Conservation (phyloP, 2,888 invertebrate species). For the Amiota minor region DNA sequence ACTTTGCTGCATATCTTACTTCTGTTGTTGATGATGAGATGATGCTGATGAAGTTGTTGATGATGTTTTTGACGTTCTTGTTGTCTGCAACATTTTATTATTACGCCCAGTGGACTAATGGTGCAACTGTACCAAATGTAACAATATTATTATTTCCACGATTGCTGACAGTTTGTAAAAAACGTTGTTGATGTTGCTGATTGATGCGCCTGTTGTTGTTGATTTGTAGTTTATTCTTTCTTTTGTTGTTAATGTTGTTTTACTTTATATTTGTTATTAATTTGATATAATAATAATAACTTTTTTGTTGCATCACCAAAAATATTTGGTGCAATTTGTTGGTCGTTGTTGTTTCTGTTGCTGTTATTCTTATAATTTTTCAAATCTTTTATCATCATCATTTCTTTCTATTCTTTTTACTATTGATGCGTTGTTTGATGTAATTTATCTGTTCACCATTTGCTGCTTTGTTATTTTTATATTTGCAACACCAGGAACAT, state of each 20-base stretch:
- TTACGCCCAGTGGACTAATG: neutral
- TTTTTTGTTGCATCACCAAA: too few relatives aligned
- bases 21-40: too few relatives aligned
- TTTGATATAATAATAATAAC: too few relatives aligned
- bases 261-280: constrained; percentile 55
- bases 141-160: constrained; percentile 34
- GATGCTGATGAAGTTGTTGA: too few relatives aligned
- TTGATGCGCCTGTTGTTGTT: constrained; percentile 32
- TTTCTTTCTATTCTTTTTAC: neutral
- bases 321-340: too few relatives aligned
- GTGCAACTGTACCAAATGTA: constrained; percentile 27
- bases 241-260: constrained; percentile 30
- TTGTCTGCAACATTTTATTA: too few relatives aligned
- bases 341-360: constrained; percentile 55
- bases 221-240: neutral
- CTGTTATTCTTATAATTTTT: constrained; percentile 2
- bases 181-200: constrained; percentile 32
- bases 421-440: constrained; percentile 38
- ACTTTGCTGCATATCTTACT: too few relatives aligned
- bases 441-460: constrained; percentile 54
- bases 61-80: too few relatives aligned
- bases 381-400: too few relatives aligned
- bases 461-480: constrained; percentile 78
- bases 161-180: constrained; percentile 53
- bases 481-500: constrained; percentile 97